A percentile compares a stretch with the other conserved stretches of the same genome.
These are phyloP conservation scores for Quadriops clusia DNA, from an alignment of 2,888 invertebrate species.

Conservation along the genomic window DNA sequence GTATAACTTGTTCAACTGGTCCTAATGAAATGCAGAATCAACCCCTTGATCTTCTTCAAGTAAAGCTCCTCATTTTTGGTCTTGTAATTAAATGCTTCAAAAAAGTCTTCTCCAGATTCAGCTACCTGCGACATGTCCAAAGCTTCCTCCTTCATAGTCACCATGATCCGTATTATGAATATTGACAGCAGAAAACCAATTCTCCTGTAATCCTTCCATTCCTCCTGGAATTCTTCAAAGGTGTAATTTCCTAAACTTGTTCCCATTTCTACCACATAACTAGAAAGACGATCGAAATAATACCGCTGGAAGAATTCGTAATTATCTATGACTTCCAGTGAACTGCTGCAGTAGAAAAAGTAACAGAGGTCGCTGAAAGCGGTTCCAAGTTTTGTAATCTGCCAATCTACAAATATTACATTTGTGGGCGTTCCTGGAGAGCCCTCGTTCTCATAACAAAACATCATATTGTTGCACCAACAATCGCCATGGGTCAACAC, in stretches of 20 bases:
- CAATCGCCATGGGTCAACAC: conserved; percentile 9
- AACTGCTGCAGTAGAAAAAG: conserved; percentile 5
- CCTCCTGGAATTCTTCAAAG: conserved; percentile 1
- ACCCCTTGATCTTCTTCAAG: conserved; percentile 5
- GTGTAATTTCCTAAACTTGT: conserved; percentile 4
- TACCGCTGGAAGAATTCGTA: conserved; percentile 6
- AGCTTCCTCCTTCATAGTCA: conserved; percentile 8
- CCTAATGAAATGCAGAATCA: conserved; percentile 9
- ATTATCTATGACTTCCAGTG: conserved; percentile 3
- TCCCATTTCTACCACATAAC: too few species aligned
- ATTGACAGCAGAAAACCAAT: conserved; percentile 9
- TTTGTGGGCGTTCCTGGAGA: conserved; percentile 3
- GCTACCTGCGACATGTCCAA: conserved; percentile 6
- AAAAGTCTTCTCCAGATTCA: conserved; percentile 4
- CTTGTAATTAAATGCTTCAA: conserved; percentile 8
- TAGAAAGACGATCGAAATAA: conserved; percentile 7
- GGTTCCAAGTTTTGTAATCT: conserved; percentile 5
- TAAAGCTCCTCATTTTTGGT: conserved; percentile 8
- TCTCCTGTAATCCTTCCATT: conserved; percentile 9
- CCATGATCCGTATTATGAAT: conserved; percentile 4
- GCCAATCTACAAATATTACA: conserved; percentile 7
- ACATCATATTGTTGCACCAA: conserved; percentile 10
- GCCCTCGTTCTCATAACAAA: conserved; percentile 6
- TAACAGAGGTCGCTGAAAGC: conserved; percentile 8
- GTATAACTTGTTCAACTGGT: too few species aligned